Evolutionary conservation across 37 sponge, comb jelly and placozoan species (phyloP).

Genomic region (Mnemiopsis leidyi): DNA sequence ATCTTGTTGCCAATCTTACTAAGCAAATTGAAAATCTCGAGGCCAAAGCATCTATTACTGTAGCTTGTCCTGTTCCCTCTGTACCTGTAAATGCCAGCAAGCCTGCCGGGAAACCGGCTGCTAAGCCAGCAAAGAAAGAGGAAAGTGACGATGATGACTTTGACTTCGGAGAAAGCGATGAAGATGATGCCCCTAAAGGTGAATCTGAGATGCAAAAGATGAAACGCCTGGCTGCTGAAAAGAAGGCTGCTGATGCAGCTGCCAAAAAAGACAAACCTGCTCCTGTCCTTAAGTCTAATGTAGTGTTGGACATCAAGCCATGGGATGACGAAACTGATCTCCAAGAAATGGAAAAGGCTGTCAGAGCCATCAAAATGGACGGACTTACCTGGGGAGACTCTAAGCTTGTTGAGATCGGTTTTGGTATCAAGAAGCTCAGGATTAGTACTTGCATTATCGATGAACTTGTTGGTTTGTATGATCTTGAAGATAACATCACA

Average conservation of each 20-base stretch:
- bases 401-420: conserved; percentile 57
- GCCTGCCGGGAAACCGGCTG: background rate
- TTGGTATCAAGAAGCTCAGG: conserved; percentile 65
- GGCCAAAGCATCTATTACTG: background rate
- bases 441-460: conserved; percentile 66
- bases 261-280: conserved; percentile 22
- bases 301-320: conserved; percentile 67
- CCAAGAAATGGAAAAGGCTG: conserved; percentile 64
- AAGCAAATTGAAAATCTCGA: background rate
- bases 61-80: background rate
- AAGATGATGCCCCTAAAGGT: conserved; percentile 38
- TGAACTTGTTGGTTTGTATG: conserved; percentile 51
- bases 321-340: conserved; percentile 68
- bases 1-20: conserved; percentile 35
- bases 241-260: conserved; percentile 50
- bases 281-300: conserved; percentile 37
- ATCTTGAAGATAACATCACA: conserved; percentile 16
- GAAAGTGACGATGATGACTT: conserved; percentile 68
- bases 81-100: background rate
- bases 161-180: conserved; percentile 60
- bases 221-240: conserved; percentile 46
- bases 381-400: conserved; percentile 65
- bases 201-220: conserved; percentile 37
- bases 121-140: conserved; percentile 13
- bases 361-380: conserved; percentile 60